A percentile compares a stretch with the other conserved stretches of the same genome.
Evolutionary conservation across 2,888 invertebrate species (phyloP).

Genomic region (Catocala nupta): DNA sequence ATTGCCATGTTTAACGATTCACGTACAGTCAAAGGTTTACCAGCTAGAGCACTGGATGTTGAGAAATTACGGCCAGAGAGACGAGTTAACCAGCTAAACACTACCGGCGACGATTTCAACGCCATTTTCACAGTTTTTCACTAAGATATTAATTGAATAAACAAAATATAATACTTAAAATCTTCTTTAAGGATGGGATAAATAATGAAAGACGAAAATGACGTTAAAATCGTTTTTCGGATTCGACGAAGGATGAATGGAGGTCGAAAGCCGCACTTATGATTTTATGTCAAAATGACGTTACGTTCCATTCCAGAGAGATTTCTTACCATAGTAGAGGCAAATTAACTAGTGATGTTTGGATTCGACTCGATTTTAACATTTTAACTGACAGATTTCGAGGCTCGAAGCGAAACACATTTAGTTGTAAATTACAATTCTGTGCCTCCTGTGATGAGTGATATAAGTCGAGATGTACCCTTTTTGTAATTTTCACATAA

Average conservation of each 20-base stretch:
- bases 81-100: conserved; percentile 68
- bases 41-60: conserved; percentile 72
- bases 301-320: too few species aligned
- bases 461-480: too few species aligned
- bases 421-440: too few species aligned
- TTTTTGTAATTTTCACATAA: too few species aligned
- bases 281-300: too few species aligned
- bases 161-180: background rate
- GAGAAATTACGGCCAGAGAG: conserved; percentile 78
- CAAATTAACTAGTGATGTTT: too few species aligned
- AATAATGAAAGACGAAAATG: conserved; percentile 63
- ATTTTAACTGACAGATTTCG: too few species aligned
- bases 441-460: too few species aligned
- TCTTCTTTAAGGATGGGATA: background rate
- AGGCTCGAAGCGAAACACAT: too few species aligned
- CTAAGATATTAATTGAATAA: too few species aligned
- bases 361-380: too few species aligned
- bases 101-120: conserved; percentile 80
- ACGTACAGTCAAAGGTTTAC: conserved; percentile 95
- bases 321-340: too few species aligned
- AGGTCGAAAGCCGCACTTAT: conserved; percentile 66
- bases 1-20: conserved; percentile 98
- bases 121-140: conserved; percentile 67
- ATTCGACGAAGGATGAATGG: conserved; percentile 82
- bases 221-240: conserved; percentile 65